Conservation (phyloP, 2,113 vertebrate species). For the Spermophilus dauricus region DNA sequence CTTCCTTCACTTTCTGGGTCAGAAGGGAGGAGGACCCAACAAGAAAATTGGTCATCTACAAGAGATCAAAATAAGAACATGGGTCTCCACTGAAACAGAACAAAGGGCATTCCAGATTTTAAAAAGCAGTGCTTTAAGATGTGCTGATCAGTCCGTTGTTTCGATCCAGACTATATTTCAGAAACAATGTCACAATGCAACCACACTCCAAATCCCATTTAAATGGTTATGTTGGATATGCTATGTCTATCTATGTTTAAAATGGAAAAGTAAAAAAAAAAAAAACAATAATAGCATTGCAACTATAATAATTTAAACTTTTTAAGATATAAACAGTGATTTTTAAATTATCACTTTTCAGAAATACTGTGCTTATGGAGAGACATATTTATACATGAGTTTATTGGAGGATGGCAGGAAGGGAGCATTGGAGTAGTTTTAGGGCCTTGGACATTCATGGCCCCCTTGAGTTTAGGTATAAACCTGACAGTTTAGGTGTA, state of each 20-base stretch:
- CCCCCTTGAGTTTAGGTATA: background rate
- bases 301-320: background rate
- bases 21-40: background rate
- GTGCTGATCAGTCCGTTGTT: background rate
- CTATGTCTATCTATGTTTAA: background rate
- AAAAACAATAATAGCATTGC: background rate
- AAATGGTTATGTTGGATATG: background rate
- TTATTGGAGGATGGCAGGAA: background rate
- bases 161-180: conserved; percentile 22
- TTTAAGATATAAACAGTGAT: background rate
- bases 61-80: background rate
- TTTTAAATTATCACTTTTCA: background rate
- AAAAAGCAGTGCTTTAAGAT: background rate
- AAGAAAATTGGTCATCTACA: background rate
- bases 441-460: fast-evolving
- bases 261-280: background rate
- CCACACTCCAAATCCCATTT: background rate
- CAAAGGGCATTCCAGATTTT: background rate
- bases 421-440: background rate
- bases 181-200: background rate
- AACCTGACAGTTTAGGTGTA: no score
- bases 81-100: background rate
- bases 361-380: background rate
- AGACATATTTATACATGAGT: background rate
- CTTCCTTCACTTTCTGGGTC: background rate